Percentiles rank a stretch among this genome's conserved stretches.
These are phyloP conservation scores for Sarcoramphus papa DNA, from an alignment of 2,797 vertebrate genomes.

Conservation along the genomic window DNA sequence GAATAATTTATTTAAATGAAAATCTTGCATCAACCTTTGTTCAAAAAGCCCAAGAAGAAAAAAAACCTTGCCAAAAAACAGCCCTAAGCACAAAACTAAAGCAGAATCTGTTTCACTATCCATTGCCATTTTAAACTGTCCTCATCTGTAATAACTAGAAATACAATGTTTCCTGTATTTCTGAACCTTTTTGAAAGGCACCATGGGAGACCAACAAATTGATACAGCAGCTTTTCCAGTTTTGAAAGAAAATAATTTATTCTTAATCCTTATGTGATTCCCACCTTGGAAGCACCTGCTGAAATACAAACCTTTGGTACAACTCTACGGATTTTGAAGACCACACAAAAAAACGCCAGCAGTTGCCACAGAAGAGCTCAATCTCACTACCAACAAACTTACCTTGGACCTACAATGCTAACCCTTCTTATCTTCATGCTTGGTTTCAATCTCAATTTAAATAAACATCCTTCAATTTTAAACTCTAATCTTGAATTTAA, in stretches of 20 bases:
- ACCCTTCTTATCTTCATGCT: background rate
- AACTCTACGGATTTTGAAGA: background rate
- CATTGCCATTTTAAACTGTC: background rate
- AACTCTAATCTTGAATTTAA: background rate
- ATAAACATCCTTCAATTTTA: background rate
- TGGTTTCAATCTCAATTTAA: background rate
- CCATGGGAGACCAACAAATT: background rate
- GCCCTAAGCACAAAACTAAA: background rate
- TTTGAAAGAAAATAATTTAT: background rate
- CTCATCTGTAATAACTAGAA: background rate
- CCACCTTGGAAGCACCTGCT: background rate
- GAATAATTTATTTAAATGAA: background rate
- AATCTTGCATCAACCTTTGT: background rate
- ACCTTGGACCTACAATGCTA: background rate
- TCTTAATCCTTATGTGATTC: background rate
- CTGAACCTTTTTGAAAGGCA: background rate
- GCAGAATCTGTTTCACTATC: background rate
- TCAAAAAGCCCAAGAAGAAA: background rate
- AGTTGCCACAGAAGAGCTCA: background rate
- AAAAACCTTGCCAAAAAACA: background rate
- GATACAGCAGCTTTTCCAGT: background rate
- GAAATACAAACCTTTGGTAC: background rate
- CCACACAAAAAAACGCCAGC: background rate
- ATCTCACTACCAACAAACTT: background rate
- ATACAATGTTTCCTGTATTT: background rate